Evolutionary conservation across 2,797 vertebrate species (phyloP), one percentile per base, ranked within the genome.

Genomic region (Capromys pilorides): DNA sequence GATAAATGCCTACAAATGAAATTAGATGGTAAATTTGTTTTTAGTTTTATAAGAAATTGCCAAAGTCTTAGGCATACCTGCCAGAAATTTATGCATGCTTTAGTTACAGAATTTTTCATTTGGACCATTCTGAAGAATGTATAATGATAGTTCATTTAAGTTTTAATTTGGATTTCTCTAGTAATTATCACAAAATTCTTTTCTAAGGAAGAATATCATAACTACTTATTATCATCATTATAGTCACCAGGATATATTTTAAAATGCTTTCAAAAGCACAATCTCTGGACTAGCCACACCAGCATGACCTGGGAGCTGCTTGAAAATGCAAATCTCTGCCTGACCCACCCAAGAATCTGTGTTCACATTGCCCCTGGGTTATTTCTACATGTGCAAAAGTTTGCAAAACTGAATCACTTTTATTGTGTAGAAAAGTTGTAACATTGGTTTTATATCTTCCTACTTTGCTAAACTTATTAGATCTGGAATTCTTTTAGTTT

Each of bases 101-200:
- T 26, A 28, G 7, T 86, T 77, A 86, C 51, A 21, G 8, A 57
- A 57, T 81, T 94, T 78, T 92, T 85, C 4, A 57, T 86, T 91
- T 94, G 61, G 33, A 45, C 31, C 49, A 77, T 75, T 87, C 80
- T 77, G 73, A 59, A 61, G 28, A 1, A 7, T 45, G 3, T 41
- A 1, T 69, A n/a, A 21, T 57, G 26, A 49, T 78, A 89, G 7
- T 18, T 93, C n/a, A 82, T 59, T 75, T 95, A 45, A 59, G n/a
- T 84, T 93, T 91, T 57, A 54, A 88, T 81, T 75, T 82, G 54
- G 67, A 75, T 57, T 86, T 93, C 39, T 91, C 41, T 81, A 69
- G 33, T 64, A 77, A 18, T 19, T 80, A 90, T 45, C 41, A 26
- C 2, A 61, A 93, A 93, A 19, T 84, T 73, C 24, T 73, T 86